phyloP scores from a whole-genome alignment of 2,797 vertebrate species.

The Sparidentex hasta region DNA sequence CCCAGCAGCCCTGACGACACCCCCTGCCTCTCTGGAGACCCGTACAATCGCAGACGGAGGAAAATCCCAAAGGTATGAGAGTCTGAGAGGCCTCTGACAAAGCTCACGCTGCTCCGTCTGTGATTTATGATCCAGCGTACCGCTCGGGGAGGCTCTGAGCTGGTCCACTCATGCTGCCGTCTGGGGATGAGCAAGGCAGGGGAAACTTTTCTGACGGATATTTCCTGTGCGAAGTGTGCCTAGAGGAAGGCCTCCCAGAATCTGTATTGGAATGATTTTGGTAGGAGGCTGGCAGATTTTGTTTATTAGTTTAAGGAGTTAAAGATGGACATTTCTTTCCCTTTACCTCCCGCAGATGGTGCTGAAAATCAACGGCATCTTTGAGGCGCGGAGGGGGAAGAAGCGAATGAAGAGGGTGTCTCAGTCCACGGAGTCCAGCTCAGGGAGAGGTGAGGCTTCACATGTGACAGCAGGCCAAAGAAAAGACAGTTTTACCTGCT shows the following conservation, averaged over 20 bases:
- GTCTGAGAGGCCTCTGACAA: constrained; percentile 23
- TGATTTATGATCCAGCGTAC: constrained; percentile 50
- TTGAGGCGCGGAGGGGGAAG: constrained; percentile 95
- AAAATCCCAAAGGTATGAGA: constrained; percentile 95
- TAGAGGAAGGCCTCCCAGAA: constrained; percentile 34
- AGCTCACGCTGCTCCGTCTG: constrained; percentile 25
- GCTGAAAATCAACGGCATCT: constrained; percentile 95
- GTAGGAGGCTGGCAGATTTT: constrained; percentile 22
- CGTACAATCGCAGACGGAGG: constrained; percentile 92
- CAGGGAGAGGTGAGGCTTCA: constrained; percentile 91
- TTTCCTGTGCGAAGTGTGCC: constrained; percentile 61
- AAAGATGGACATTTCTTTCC: constrained; percentile 37
- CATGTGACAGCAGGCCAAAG: background rate
- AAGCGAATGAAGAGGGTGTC: constrained; percentile 95
- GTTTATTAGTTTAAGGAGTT: constrained; percentile 42
- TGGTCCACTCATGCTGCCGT: constrained; percentile 43
- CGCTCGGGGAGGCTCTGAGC: constrained; percentile 30
- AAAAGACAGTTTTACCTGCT: background rate
- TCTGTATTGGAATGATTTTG: constrained; percentile 33
- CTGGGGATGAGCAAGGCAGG: constrained; percentile 50
- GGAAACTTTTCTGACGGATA: constrained; percentile 45
- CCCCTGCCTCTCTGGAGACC: constrained; percentile 93
- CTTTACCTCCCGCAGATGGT: constrained; percentile 89
- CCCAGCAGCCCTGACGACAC: constrained; percentile 98
- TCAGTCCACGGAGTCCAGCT: constrained; percentile 93